Evolutionary conservation across 2,797 vertebrate species (phyloP).

Genomic region (Dendrocincla tyrannina): DNA sequence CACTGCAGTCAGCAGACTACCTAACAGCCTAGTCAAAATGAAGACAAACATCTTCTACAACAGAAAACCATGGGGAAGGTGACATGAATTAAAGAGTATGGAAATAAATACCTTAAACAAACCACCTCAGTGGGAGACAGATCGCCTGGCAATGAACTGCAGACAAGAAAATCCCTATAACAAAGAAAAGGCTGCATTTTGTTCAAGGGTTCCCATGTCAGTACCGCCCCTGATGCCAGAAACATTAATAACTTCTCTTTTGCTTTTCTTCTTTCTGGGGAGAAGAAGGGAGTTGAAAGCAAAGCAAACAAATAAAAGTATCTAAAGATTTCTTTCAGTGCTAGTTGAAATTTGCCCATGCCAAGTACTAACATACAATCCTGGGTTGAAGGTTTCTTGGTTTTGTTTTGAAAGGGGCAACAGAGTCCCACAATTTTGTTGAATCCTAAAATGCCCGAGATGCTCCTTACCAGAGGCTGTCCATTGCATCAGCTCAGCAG

Average conservation of each 20-base stretch:
- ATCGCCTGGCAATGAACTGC: conserved; percentile 7
- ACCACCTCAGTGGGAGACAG: conserved; percentile 3
- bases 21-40: conserved; percentile 30
- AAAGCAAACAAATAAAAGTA: conserved; percentile 6
- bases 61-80: neutral
- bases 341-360: neutral
- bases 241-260: conserved; percentile 5
- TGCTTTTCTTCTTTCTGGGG: neutral
- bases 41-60: conserved; percentile 20
- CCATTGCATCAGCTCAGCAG: conserved; percentile 12
- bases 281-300: neutral
- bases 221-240: conserved; percentile 14
- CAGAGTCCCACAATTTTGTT: neutral
- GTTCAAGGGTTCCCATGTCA: conserved; percentile 37
- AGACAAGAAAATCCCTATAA: neutral
- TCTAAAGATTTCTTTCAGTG: neutral
- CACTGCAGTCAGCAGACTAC: neutral
- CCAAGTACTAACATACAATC: neutral
- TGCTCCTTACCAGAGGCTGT: neutral
- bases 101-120: conserved; percentile 60
- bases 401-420: neutral
- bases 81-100: neutral
- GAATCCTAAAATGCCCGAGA: neutral
- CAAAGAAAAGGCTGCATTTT: conserved; percentile 8
- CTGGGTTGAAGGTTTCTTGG: neutral